These are phyloP conservation scores for Eonycteris spelaea DNA, from an alignment of 2,113 vertebrate species.

Conservation along the genomic window DNA sequence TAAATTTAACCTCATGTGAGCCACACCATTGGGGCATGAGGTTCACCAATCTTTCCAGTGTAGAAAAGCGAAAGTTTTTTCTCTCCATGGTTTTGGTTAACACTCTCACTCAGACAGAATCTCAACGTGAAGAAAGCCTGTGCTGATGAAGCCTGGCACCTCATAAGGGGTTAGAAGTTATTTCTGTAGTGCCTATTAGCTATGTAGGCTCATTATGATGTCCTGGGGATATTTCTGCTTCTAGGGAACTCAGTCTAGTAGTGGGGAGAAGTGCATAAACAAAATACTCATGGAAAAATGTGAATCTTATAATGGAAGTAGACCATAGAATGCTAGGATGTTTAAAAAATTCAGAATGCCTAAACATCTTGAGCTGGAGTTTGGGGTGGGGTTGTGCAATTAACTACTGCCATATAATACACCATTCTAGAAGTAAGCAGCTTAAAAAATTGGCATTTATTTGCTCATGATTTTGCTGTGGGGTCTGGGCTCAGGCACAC, in stretches of 20 bases:
- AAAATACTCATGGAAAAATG: not conserved
- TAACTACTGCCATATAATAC: not conserved
- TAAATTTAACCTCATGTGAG: slow-evolving; percentile 60
- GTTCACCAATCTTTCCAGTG: not conserved
- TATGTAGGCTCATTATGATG: not conserved
- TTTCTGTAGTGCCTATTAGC: not conserved
- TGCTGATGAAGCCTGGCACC: not conserved
- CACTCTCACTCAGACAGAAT: not conserved
- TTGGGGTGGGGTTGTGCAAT: not conserved
- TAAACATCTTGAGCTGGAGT: not conserved
- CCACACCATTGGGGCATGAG: not conserved
- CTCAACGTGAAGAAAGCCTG: not conserved
- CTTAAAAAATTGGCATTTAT: not conserved
- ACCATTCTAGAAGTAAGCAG: not conserved
- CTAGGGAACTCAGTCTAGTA: not conserved
- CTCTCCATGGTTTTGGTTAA: not conserved
- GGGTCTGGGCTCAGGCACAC: not conserved
- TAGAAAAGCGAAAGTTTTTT: not conserved
- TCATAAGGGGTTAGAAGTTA: not conserved
- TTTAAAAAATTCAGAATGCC: not conserved
- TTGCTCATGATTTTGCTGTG: not conserved
- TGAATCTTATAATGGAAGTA: not conserved
- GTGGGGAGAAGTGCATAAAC: not conserved
- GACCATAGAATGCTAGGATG: not conserved
- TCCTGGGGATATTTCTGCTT: not conserved